A percentile compares a stretch with the other conserved stretches of the same genome.
Conservation (phyloP, 1,140 invertebrate species). For the Paralvinella palmiformis region DNA sequence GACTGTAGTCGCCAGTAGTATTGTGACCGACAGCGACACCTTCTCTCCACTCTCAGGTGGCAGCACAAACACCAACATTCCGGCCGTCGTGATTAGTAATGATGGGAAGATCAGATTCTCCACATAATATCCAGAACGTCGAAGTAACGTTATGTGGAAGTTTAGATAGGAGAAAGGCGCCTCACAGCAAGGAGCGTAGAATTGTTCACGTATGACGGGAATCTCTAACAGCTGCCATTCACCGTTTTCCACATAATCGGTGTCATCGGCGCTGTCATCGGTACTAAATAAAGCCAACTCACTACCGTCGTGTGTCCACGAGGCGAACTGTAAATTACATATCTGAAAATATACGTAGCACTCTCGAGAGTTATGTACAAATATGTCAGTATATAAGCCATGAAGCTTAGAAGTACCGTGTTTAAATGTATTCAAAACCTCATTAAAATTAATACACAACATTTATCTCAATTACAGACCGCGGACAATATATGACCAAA, state of each 20-base stretch:
- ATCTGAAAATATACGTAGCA: too few species aligned
- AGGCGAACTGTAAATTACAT: background rate
- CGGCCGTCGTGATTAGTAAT: conserved; percentile 1
- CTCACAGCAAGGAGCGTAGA: background rate
- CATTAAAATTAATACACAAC: too few species aligned
- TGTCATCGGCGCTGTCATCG: background rate
- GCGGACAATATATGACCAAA: too few species aligned
- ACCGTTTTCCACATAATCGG: background rate
- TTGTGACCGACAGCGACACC: conserved; percentile 89
- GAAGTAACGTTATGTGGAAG: background rate
- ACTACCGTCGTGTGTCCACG: background rate
- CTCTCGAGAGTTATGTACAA: too few species aligned
- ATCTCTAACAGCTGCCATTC: background rate
- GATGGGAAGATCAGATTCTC: conserved; percentile 8
- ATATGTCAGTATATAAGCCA: too few species aligned
- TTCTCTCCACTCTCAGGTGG: conserved; percentile 99
- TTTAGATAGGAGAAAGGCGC: background rate
- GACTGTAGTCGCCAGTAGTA: conserved; percentile 51
- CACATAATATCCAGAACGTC: conserved; percentile 2
- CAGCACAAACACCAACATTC: conserved; percentile 67
- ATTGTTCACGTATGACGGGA: background rate
- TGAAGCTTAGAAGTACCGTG: too few species aligned
- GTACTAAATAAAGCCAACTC: background rate
- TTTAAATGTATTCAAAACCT: too few species aligned
- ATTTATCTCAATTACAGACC: too few species aligned